These are phyloP conservation scores for Trachelus iudaicus DNA, from an alignment of 2,888 invertebrate species.

Conservation along the genomic window DNA sequence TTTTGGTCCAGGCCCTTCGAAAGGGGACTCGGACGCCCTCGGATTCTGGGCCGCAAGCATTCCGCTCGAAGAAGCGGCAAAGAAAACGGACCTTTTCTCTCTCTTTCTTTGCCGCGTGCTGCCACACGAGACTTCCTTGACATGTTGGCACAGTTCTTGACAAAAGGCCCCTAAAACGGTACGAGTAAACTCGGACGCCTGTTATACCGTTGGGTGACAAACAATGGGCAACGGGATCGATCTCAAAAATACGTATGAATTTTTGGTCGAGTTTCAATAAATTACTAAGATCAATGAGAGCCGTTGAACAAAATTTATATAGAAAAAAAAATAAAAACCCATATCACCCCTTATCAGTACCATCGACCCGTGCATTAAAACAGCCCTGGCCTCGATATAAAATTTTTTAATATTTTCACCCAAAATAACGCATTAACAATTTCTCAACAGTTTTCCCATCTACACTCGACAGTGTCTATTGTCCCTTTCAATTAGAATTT, in stretches of 20 bases:
- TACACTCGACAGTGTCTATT: background rate
- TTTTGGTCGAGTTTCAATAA: background rate
- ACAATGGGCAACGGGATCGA: background rate
- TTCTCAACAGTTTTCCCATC: too few species aligned
- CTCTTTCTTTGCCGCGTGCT: slow-evolving; percentile 5
- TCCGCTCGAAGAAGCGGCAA: background rate
- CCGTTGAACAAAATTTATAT: background rate
- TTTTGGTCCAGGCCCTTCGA: background rate
- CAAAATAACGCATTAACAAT: background rate
- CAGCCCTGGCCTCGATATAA: background rate
- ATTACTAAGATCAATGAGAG: background rate
- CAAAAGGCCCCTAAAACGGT: slow-evolving; percentile 31
- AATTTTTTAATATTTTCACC: background rate
- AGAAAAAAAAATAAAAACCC: background rate
- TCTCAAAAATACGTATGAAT: too few species aligned
- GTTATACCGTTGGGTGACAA: background rate
- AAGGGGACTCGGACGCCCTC: background rate
- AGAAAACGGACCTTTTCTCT: background rate
- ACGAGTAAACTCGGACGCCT: slow-evolving; percentile 27
- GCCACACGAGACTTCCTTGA: slow-evolving; percentile 31
- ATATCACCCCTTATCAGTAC: background rate
- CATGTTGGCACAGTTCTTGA: slow-evolving; percentile 38
- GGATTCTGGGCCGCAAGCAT: background rate
- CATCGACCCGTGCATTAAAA: background rate
- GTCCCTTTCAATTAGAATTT: background rate